Evolutionary conservation across 1,140 invertebrate genomes (phyloP).

Genomic region (Anastrepha obliqua): DNA sequence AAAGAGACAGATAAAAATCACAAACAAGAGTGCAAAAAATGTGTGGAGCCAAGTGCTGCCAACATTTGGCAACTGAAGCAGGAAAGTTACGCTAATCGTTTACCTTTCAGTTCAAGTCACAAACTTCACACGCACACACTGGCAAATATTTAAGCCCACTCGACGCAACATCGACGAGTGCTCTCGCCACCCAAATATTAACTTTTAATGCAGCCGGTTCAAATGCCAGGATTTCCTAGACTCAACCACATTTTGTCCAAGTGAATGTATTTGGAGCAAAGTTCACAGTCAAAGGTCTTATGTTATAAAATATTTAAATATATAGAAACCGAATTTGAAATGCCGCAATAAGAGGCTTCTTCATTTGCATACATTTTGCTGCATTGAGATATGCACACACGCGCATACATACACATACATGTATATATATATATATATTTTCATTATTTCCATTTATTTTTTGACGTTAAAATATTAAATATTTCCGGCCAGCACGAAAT

Average conservation of each 20-base stretch:
- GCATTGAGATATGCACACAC: background rate
- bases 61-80: constrained; percentile 1
- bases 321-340: background rate
- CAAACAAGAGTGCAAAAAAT: no score
- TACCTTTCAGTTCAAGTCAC: background rate
- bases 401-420: no score
- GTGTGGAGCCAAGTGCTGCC: no score
- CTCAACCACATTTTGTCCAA: background rate
- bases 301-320: constrained; percentile 10
- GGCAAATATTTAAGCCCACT: background rate
- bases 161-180: background rate
- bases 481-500: background rate
- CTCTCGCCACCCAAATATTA: background rate
- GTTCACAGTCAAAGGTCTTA: background rate
- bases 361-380: background rate
- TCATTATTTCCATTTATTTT: background rate
- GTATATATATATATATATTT: background rate
- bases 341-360: background rate
- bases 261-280: no score
- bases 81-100: constrained; percentile 20
- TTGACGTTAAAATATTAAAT: background rate
- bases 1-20: background rate
- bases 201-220: background rate
- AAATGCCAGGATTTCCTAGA: background rate
- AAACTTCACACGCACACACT: background rate